Base-by-base conservation (phyloP, 2,888 invertebrate species). In the Lymantria monacha region DNA sequence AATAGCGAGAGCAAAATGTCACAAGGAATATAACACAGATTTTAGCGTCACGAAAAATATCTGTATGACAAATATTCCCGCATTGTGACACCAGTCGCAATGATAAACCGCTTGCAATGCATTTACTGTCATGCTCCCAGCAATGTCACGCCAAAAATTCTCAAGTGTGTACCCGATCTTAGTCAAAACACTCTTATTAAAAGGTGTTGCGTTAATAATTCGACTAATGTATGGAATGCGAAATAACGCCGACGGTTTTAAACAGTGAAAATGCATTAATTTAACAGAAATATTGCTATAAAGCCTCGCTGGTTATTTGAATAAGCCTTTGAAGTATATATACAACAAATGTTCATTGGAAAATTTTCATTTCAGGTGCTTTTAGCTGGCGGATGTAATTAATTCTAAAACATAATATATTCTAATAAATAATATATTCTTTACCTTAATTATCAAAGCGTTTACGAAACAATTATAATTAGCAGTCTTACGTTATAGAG, bases 231-330 rank as follows among this genome's bases (percentile, higher is more conserved):
- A 59, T 53, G 60, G 55, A 64, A 66, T 57, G 63, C 49, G 64
- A 60, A 63, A 66, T 72, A 68, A 70, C 62, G 63, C 40, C 48
- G 57, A 58, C 60, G 63, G 64, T 73, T 70, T 64, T 57, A 62
- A 70, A 69, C 70, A 67, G 62, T 63, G 70, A 72, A 72, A 72
- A 76, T 76, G 73, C 72, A 76, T 76, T 76, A 76, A 76, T 76
- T 74, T 74, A 63, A 66, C 69, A 59, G 61, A 67, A 74, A 72
- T 68, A 63, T 59, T 60, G 60, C 63, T 53, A 66, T 74, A 72
- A 76, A 69, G 64, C 67, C 51, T 54, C 48, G 54, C 46, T 48
- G 57, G 69, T 69, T 69, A 69, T 60, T 64, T 56, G 48, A 53
- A 53, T 51, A 49, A 53, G 55, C 69, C 66, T 74, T 71, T 73